Conservation (phyloP, 2,888 invertebrate genomes). For the Dryocosmus kuriphilus region DNA sequence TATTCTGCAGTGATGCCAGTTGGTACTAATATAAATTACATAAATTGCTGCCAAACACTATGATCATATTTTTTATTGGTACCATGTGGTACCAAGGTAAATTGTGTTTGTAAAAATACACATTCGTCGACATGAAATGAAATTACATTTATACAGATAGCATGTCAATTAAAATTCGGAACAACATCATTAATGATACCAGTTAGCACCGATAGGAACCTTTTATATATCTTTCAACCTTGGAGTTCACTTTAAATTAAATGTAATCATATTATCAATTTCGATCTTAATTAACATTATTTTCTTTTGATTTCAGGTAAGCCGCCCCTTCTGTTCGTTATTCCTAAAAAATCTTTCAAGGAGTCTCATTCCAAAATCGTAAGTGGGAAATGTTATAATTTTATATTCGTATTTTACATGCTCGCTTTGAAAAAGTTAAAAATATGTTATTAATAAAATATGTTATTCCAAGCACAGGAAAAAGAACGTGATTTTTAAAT, state of each 20-base stretch:
- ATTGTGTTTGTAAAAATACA: neutral
- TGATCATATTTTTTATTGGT: neutral
- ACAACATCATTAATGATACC: neutral
- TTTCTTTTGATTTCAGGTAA: conserved; percentile 7
- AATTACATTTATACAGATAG: neutral
- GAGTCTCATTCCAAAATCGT: neutral
- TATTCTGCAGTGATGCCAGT: too few relatives aligned
- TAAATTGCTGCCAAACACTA: too few relatives aligned
- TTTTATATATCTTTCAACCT: neutral
- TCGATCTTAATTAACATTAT: neutral
- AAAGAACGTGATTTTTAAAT: neutral
- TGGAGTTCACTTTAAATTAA: neutral
- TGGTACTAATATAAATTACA: too few relatives aligned
- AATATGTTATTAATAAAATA: neutral
- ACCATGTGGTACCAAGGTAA: neutral
- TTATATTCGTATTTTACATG: neutral
- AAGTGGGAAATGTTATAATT: neutral
- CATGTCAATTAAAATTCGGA: neutral
- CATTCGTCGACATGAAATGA: neutral
- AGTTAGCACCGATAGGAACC: neutral
- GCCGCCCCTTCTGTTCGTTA: neutral
- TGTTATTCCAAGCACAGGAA: neutral
- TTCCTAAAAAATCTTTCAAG: neutral
- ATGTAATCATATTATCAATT: neutral
- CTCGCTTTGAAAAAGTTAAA: neutral